phyloP scores from a whole-genome alignment of 1,140 invertebrate genomes.

The Xylocopa sonorina region DNA sequence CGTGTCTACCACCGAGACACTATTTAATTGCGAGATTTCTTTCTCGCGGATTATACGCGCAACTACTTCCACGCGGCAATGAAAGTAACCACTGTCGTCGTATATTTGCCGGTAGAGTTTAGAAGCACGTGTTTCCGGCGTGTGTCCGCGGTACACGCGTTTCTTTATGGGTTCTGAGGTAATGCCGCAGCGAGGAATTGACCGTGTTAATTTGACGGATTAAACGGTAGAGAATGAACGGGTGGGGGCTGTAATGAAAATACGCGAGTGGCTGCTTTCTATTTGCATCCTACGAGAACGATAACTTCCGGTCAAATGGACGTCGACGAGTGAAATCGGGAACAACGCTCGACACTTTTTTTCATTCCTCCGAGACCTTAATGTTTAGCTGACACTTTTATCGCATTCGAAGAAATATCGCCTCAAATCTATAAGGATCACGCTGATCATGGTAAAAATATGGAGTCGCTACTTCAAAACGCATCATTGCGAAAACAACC shows the following conservation, averaged over 20 bases:
- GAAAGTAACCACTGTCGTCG: neutral
- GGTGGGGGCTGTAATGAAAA: no score
- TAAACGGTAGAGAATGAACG: no score
- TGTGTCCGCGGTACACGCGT: no score
- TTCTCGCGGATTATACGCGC: neutral
- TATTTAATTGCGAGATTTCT: constrained; percentile 10
- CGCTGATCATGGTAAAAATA: no score
- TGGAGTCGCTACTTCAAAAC: no score
- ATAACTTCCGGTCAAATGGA: neutral
- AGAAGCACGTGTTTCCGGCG: neutral
- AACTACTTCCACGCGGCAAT: no score
- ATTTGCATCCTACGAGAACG: constrained; percentile 4
- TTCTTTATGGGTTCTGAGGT: no score
- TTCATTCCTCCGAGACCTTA: neutral
- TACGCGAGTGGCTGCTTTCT: neutral
- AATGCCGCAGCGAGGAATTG: neutral
- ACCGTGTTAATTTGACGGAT: neutral
- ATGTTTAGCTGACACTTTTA: neutral
- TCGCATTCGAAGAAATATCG: no score
- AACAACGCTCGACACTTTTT: neutral
- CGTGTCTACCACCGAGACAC: constrained; percentile 22
- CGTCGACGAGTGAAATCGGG: neutral
- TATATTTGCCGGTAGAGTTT: constrained; percentile 1
- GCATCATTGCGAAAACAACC: no score
- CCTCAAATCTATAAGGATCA: no score